Evolutionary conservation across 2,888 invertebrate species (phyloP).

Genomic region (Hydrotaea cyrtoneurina): DNA sequence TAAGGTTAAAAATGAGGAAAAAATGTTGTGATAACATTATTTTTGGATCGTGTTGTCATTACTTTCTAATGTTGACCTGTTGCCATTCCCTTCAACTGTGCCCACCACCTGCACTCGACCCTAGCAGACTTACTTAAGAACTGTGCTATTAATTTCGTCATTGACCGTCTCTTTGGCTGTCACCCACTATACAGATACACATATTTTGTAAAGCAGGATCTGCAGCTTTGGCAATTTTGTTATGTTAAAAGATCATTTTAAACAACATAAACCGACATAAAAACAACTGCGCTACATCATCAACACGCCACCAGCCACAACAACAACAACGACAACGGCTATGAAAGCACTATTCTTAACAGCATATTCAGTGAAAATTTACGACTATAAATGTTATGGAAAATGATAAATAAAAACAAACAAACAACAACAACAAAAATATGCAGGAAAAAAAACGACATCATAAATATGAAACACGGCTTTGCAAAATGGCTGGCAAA

Average conservation of each 20-base stretch:
- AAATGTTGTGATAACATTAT: too few relatives aligned
- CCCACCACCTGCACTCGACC: too few relatives aligned
- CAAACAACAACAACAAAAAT: not conserved
- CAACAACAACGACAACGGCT: not conserved
- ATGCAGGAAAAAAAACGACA: not conserved
- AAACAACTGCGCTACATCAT: not conserved
- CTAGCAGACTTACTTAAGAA: too few relatives aligned
- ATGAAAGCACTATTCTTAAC: constrained; percentile 31
- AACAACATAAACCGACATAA: constrained; percentile 33
- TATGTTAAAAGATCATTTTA: constrained; percentile 27
- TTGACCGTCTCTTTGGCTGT: too few relatives aligned
- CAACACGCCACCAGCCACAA: not conserved
- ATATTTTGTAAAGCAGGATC: too few relatives aligned
- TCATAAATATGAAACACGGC: constrained; percentile 38
- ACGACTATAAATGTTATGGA: constrained; percentile 36
- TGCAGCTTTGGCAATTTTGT: not conserved
- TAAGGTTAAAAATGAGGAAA: too few relatives aligned
- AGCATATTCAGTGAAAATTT: constrained; percentile 35
- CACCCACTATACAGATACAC: too few relatives aligned
- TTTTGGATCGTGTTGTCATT: too few relatives aligned
- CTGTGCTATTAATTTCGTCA: too few relatives aligned
- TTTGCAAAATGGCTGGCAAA: constrained; percentile 13
- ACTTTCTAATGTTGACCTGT: too few relatives aligned
- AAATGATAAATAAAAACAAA: constrained; percentile 34
- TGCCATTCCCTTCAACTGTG: too few relatives aligned